Percentiles rank a stretch among this genome's conserved stretches.
phyloP scores from a whole-genome alignment of 2,113 vertebrate genomes.

The Rattus rattus region DNA sequence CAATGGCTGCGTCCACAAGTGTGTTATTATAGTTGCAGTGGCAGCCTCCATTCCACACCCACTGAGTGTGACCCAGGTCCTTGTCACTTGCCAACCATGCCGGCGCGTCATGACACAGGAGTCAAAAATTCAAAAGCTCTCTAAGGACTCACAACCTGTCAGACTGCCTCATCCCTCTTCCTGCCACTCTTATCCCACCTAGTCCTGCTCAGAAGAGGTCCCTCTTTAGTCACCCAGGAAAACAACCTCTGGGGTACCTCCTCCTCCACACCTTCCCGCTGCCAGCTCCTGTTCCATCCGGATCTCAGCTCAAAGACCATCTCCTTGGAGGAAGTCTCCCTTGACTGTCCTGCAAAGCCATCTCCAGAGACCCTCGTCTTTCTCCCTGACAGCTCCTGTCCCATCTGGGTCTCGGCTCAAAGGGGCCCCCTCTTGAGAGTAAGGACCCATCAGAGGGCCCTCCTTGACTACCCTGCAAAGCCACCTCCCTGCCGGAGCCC shows the following conservation, averaged over 20 bases:
- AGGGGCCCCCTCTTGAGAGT: neutral
- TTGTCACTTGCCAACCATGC: neutral
- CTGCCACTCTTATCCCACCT: neutral
- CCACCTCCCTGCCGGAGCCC: neutral
- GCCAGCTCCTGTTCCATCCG: neutral
- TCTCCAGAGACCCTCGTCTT: neutral
- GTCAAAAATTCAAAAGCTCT: neutral
- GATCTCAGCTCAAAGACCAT: neutral
- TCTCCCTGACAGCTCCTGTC: neutral
- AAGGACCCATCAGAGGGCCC: neutral
- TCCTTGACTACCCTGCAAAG: neutral
- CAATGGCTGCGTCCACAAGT: neutral
- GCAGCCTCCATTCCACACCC: neutral
- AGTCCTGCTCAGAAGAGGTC: neutral
- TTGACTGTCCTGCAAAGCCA: neutral
- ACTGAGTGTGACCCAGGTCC: neutral
- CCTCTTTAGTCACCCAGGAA: neutral
- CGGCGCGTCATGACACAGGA: neutral
- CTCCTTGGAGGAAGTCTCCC: neutral
- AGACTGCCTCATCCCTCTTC: neutral
- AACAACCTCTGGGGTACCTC: neutral
- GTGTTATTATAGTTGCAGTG: neutral
- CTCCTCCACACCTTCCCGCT: neutral
- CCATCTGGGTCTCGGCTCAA: neutral
- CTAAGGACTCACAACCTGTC: neutral